phyloP scores from a whole-genome alignment of 2,888 invertebrate genomes.

The Hirtodrosophila duncani region DNA sequence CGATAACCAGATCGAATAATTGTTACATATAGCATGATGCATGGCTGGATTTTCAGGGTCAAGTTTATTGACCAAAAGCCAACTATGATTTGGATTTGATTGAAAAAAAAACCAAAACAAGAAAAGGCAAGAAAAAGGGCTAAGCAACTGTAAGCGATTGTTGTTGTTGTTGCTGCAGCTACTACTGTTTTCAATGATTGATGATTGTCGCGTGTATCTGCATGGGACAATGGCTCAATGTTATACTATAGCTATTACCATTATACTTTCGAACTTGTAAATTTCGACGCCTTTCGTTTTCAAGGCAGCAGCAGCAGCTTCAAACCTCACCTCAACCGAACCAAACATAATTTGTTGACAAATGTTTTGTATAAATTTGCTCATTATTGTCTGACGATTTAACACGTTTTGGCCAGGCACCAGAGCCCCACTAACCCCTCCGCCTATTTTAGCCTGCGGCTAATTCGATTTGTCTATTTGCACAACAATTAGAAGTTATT shows the following conservation, averaged over 20 bases:
- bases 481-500: slow-evolving; percentile 66
- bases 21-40: too few relatives aligned
- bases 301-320: slow-evolving; percentile 30
- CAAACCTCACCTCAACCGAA: slow-evolving; percentile 12
- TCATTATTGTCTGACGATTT: slow-evolving; percentile 50
- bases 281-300: slow-evolving; percentile 61
- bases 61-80: slow-evolving; percentile 32
- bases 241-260: not conserved
- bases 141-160: slow-evolving; percentile 37
- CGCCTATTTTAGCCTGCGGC: slow-evolving; percentile 34
- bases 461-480: slow-evolving; percentile 50
- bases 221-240: slow-evolving; percentile 20
- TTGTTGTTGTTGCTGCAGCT: slow-evolving; percentile 14
- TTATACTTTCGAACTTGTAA: slow-evolving; percentile 43
- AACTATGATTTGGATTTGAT: not conserved
- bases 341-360: not conserved
- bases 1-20: too few relatives aligned
- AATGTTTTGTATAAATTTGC: slow-evolving; percentile 31
- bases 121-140: slow-evolving; percentile 7
- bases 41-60: slow-evolving; percentile 41
- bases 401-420: slow-evolving; percentile 50
- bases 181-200: too few relatives aligned
- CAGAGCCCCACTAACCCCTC: not conserved
- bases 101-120: slow-evolving; percentile 7
- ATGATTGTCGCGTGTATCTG: slow-evolving; percentile 59